phyloP scores from a whole-genome alignment of 2,797 vertebrate genomes.

The Borostomias antarcticus region DNA sequence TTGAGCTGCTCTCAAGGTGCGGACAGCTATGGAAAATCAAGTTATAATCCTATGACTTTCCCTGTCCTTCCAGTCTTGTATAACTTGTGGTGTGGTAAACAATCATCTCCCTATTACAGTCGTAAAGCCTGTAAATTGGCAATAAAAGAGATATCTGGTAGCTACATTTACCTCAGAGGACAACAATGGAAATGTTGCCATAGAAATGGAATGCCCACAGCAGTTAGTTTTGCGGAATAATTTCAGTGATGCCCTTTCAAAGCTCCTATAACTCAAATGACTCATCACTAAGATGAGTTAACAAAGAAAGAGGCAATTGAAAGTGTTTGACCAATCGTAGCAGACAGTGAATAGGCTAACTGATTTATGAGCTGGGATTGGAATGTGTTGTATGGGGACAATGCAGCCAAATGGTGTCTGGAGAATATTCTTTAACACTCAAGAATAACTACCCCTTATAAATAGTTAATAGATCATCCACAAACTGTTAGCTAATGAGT shows the following conservation, averaged over 20 bases:
- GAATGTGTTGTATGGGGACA: background rate
- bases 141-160: slow-evolving; percentile 35
- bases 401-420: background rate
- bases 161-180: slow-evolving; percentile 26
- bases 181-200: slow-evolving; percentile 45
- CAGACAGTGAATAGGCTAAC: no score
- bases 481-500: no score
- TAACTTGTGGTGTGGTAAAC: background rate
- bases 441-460: no score
- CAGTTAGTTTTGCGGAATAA: slow-evolving; percentile 30
- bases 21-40: slow-evolving; percentile 21
- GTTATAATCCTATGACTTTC: no score
- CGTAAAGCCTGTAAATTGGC: background rate
- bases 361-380: background rate
- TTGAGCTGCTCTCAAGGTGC: slow-evolving; percentile 25
- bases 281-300: slow-evolving; percentile 33
- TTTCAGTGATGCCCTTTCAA: slow-evolving; percentile 10
- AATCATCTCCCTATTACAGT: background rate
- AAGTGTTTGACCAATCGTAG: no score
- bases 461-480: no score
- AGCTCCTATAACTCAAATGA: slow-evolving; percentile 40
- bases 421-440: no score
- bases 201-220: slow-evolving; percentile 34
- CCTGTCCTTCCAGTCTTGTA: no score
- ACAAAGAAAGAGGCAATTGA: slow-evolving; percentile 13